Conservation (phyloP, 2,113 vertebrate species). For the Salminus brasiliensis region DNA sequence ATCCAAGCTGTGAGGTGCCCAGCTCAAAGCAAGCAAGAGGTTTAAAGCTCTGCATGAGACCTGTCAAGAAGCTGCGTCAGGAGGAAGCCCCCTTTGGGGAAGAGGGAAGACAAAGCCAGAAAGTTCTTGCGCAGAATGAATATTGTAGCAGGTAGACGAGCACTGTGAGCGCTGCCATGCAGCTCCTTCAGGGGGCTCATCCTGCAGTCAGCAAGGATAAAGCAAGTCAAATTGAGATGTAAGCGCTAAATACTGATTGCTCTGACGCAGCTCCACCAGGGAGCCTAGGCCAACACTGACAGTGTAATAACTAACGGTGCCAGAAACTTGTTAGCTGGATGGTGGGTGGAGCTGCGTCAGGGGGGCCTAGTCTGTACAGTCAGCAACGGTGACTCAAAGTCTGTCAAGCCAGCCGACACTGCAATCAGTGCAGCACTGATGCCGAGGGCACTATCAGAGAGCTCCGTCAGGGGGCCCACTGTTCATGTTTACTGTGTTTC, state of each 20-base stretch:
- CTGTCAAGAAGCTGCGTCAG: background rate
- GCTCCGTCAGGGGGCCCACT: background rate
- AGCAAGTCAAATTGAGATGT: background rate
- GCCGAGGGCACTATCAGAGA: background rate
- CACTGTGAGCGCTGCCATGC: background rate
- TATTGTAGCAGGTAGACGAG: background rate
- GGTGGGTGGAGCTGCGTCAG: background rate
- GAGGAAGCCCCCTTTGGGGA: background rate
- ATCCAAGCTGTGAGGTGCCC: background rate
- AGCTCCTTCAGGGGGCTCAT: background rate
- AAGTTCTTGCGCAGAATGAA: background rate
- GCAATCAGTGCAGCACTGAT: background rate
- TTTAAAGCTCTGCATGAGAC: background rate
- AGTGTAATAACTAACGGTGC: background rate
- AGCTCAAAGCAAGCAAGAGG: background rate
- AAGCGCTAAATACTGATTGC: background rate
- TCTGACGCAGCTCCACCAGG: background rate
- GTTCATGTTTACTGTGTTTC: too few species aligned
- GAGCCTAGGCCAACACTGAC: background rate
- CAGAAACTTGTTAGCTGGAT: background rate
- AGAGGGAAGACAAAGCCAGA: background rate
- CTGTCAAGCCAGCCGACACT: background rate
- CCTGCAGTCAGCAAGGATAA: background rate
- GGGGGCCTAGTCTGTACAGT: background rate
- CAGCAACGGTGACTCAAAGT: background rate